Evolutionary conservation across 1,140 invertebrate species (phyloP).

Genomic region (Hyles euphorbiae): DNA sequence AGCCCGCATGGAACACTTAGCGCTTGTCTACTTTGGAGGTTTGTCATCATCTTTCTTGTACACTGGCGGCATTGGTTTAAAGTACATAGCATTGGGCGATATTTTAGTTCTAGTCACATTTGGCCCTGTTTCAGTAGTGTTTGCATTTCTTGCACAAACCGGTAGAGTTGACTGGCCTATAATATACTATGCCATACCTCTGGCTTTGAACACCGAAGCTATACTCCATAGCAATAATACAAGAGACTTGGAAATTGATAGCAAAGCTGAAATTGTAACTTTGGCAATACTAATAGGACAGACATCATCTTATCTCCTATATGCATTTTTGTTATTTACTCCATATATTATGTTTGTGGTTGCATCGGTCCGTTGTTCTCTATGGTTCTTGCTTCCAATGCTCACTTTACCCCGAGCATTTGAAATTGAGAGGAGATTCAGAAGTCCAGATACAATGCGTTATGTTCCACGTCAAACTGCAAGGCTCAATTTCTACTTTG

Average conservation of each 20-base stretch:
- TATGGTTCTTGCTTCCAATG: conserved; percentile 92
- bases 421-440: conserved; percentile 92
- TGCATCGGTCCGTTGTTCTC: conserved; percentile 86
- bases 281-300: conserved; percentile 94
- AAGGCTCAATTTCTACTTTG: conserved; percentile 93
- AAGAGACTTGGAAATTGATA: conserved; percentile 90
- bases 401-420: conserved; percentile 92
- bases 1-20: conserved; percentile 94
- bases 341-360: conserved; percentile 94
- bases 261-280: conserved; percentile 91
- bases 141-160: conserved; percentile 94
- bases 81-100: conserved; percentile 95
- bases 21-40: conserved; percentile 95
- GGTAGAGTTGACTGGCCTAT: conserved; percentile 90
- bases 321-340: conserved; percentile 92
- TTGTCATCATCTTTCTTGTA: conserved; percentile 96
- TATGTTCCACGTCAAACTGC: conserved; percentile 92
- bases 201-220: conserved; percentile 95
- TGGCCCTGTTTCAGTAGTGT: conserved; percentile 95
- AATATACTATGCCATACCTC: conserved; percentile 93
- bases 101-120: conserved; percentile 94
- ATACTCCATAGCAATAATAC: conserved; percentile 97
- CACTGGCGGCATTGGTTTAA: conserved; percentile 95
- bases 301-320: conserved; percentile 92
- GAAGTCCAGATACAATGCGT: conserved; percentile 84